Percentiles rank a stretch among this genome's conserved stretches.
Evolutionary conservation across 1,140 invertebrate genomes (phyloP).

Genomic region (Drosophila serrata): DNA sequence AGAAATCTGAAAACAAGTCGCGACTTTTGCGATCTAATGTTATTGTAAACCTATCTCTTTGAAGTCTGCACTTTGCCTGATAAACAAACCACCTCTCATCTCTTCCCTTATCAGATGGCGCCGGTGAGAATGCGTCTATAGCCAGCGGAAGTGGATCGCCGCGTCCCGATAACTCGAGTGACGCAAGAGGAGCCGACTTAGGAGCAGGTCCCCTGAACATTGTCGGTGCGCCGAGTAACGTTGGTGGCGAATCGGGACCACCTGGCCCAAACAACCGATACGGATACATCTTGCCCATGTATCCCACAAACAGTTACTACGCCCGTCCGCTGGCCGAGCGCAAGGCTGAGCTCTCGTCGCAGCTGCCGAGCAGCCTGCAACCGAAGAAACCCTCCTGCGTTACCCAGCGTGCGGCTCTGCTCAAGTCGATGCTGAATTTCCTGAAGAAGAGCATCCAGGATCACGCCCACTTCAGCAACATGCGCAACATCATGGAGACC

Average conservation of each 20-base stretch:
- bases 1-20: background rate
- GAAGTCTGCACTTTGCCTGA: background rate
- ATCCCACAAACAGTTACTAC: conserved; percentile 75
- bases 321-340: conserved; percentile 73
- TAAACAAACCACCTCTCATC: background rate
- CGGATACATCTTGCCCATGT: conserved; percentile 24
- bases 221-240: background rate
- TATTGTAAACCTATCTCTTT: background rate
- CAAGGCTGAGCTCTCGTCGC: conserved; percentile 64
- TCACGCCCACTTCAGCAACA: conserved; percentile 93
- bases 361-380: conserved; percentile 68
- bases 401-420: conserved; percentile 93
- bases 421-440: conserved; percentile 96
- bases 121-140: conserved; percentile 62
- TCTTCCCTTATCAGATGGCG: conserved; percentile 36
- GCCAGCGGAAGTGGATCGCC: conserved; percentile 67
- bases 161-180: conserved; percentile 61
- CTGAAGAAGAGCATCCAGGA: conserved; percentile 95
- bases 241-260: background rate
- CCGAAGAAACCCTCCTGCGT: conserved; percentile 87
- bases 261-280: conserved; percentile 3
- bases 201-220: conserved; percentile 30
- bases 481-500: conserved; percentile 96
- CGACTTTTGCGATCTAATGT: background rate
- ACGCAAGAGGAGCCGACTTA: conserved; percentile 21